These are phyloP conservation scores for Philaenus spumarius DNA, from an alignment of 1,140 invertebrate genomes.

Conservation along the genomic window DNA sequence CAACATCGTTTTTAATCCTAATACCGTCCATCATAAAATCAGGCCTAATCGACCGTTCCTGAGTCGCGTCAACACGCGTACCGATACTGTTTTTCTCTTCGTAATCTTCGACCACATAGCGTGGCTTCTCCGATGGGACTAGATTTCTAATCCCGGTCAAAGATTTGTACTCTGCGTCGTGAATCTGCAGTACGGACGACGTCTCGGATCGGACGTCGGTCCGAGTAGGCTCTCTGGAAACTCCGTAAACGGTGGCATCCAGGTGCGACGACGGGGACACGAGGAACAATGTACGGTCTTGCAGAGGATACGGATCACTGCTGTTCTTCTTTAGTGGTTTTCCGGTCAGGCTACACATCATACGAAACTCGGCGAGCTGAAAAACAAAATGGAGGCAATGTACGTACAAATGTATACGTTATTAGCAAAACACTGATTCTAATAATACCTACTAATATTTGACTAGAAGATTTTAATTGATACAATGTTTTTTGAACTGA, in stretches of 20 bases:
- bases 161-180: constrained; percentile 6
- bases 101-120: too few relatives aligned
- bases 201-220: background rate
- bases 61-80: too few relatives aligned
- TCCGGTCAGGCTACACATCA: constrained; percentile 11
- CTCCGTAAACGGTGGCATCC: background rate
- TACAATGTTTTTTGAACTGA: too few relatives aligned
- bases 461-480: too few relatives aligned
- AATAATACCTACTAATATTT: too few relatives aligned
- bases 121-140: too few relatives aligned
- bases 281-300: background rate
- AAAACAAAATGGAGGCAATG: constrained; percentile 15
- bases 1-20: too few relatives aligned
- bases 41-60: too few relatives aligned
- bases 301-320: background rate
- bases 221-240: background rate
- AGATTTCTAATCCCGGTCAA: background rate
- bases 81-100: too few relatives aligned
- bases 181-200: background rate
- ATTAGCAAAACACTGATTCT: too few relatives aligned
- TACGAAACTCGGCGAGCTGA: constrained; percentile 33
- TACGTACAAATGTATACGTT: too few relatives aligned
- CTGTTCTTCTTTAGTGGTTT: background rate
- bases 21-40: too few relatives aligned
- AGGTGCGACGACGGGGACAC: background rate